Base-by-base conservation (phyloP, 2,888 invertebrate genomes). In the Diplolepis rosae region DNA sequence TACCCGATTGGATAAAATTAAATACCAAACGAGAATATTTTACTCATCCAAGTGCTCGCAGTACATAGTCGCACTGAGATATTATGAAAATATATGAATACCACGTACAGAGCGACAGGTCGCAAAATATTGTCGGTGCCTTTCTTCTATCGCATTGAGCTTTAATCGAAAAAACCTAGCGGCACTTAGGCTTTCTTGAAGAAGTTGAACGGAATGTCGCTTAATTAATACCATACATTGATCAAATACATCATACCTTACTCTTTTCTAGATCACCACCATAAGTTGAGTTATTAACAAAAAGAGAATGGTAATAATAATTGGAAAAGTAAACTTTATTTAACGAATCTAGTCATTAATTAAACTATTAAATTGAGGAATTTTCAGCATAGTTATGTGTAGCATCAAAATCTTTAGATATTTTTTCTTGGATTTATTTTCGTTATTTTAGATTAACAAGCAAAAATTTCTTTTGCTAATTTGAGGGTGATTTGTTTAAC, bases 211-310 rank as follows among this genome's bases (percentile, higher is more conserved):
- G 70, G 72, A 79, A 77, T 70, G 67, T 42, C 24, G 66, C 27
- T 56, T 79, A 79, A 80, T 80, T 74, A 77, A 80, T 77, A 75
- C 70, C 77, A 74, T 77, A 74, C 67, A 80, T 77, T 76, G 74
- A 66, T 52, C 67, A 71, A 80, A 73, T 79, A 73, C 67, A 61
- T 35, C n/a, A 13, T 61, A 35, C 24, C 56, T 61, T 32, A 32
- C 32, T 18, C 32, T 35, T 4, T 54, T 54, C 30, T 4, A 35
- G 22, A 61, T 61, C 56, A 24, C 13, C 6, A 32, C 32, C 32
- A 54, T 52, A n/a, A n/a, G 24, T 50, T 13, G 4, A 11, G 24
- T 27, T 6, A 24, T 27, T 50, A 54, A 30, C 13, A 32, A 54
- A 54, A 54, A 54, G 2, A 15, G 45, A 15, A 7, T 45, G 18